Evolutionary conservation across 2,797 vertebrate species (phyloP).

Genomic region (Pantherophis vulpinus): DNA sequence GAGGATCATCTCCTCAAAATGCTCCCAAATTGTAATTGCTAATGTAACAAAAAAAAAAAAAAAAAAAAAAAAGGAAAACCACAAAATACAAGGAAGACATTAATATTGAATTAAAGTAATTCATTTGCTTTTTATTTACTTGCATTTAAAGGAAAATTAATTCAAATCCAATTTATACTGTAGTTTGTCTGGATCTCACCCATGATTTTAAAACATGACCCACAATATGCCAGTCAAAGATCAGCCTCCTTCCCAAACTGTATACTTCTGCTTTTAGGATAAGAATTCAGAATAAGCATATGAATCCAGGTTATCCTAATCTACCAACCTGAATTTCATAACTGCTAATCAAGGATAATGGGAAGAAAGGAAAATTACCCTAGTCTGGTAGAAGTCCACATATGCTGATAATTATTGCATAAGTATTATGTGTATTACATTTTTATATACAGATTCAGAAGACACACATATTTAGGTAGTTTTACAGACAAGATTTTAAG

Average conservation of each 20-base stretch:
- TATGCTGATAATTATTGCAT: not conserved
- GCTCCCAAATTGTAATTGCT: not conserved
- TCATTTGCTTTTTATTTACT: not conserved
- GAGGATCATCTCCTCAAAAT: not conserved
- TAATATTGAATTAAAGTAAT: not conserved
- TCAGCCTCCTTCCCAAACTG: not conserved
- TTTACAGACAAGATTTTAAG: not conserved
- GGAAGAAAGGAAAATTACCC: not conserved
- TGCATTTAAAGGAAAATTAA: not conserved
- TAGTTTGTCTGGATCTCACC: not conserved
- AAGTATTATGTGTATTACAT: not conserved
- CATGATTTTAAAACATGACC: not conserved
- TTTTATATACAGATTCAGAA: not conserved
- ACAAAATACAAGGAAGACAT: not conserved
- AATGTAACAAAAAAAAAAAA: not conserved
- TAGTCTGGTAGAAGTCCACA: not conserved
- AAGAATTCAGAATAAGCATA: not conserved
- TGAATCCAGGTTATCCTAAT: not conserved
- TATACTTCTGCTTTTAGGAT: not conserved
- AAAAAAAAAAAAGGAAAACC: not conserved
- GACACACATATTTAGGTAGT: not conserved
- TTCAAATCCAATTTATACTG: not conserved
- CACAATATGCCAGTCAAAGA: not conserved
- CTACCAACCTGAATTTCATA: not conserved
- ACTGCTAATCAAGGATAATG: not conserved